phyloP scores from a whole-genome alignment of 2,888 invertebrate genomes.

The Dryococelus australis region DNA sequence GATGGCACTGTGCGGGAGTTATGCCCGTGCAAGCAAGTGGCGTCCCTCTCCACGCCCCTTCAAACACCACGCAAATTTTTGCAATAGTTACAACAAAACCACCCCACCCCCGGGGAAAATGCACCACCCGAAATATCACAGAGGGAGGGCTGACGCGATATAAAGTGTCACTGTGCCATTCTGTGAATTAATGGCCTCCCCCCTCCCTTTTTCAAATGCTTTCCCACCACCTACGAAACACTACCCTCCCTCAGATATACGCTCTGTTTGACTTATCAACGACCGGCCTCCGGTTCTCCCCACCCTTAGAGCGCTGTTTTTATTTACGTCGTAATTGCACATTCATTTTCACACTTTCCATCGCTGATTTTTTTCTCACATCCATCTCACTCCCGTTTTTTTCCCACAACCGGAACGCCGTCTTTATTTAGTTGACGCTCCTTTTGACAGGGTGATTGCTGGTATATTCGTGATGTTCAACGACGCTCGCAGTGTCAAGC shows the following conservation, averaged over 20 bases:
- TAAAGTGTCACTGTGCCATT: constrained; percentile 16
- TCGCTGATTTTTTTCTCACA: neutral
- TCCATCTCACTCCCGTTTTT: neutral
- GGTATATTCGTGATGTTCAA: neutral
- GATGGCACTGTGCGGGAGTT: neutral
- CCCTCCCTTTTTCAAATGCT: neutral
- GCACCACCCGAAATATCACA: neutral
- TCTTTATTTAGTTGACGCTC: neutral
- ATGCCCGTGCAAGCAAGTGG: neutral
- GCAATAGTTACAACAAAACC: neutral
- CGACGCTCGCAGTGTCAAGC: too few relatives aligned
- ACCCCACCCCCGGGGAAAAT: neutral
- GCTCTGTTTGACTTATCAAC: constrained; percentile 16
- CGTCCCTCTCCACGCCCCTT: neutral
- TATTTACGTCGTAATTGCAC: constrained; percentile 16
- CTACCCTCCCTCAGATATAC: neutral
- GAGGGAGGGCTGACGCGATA: neutral
- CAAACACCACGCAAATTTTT: neutral
- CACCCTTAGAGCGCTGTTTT: neutral
- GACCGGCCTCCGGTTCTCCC: neutral
- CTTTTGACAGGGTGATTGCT: neutral
- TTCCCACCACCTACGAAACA: neutral
- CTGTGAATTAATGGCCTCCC: constrained; percentile 9
- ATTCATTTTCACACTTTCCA: neutral
- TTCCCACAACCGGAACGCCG: neutral